Conservation (phyloP, 2,113 vertebrate species). For the Sylvietta virens region DNA sequence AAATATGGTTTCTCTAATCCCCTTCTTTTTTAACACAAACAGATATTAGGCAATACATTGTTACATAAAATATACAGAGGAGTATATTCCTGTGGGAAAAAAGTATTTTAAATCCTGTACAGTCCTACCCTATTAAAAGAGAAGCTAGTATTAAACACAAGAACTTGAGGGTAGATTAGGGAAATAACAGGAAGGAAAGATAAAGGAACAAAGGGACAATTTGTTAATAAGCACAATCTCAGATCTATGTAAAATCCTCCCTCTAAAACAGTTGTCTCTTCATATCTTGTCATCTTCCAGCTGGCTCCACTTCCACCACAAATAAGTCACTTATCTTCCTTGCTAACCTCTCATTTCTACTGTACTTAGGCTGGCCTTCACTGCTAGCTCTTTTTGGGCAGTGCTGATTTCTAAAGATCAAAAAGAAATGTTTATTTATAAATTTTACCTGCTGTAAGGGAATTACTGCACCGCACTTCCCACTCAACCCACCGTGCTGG, state of each 20-base stretch:
- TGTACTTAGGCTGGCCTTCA: neutral
- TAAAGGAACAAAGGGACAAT: neutral
- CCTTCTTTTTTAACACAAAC: neutral
- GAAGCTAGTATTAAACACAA: neutral
- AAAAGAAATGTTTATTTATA: neutral
- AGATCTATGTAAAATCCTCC: neutral
- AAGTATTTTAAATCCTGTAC: neutral
- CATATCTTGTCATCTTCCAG: neutral
- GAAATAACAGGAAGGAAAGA: neutral
- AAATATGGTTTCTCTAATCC: neutral
- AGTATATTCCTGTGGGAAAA: neutral
- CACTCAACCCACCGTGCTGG: constrained; percentile 7
- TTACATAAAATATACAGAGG: neutral
- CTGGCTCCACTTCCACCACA: neutral
- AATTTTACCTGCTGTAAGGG: constrained; percentile 71
- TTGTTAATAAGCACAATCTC: neutral
- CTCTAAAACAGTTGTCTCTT: neutral
- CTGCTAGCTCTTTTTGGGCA: neutral
- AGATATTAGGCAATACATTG: neutral
- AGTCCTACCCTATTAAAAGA: neutral
- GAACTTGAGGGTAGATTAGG: neutral
- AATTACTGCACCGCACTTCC: constrained; percentile 62
- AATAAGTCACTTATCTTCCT: neutral
- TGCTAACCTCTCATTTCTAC: neutral
- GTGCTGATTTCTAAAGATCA: neutral